A percentile compares a stretch with the other conserved stretches of the same genome.
These are phyloP conservation scores for Linhomoeus sp. DNA, from an alignment of 2,888 invertebrate genomes.

Conservation along the genomic window DNA sequence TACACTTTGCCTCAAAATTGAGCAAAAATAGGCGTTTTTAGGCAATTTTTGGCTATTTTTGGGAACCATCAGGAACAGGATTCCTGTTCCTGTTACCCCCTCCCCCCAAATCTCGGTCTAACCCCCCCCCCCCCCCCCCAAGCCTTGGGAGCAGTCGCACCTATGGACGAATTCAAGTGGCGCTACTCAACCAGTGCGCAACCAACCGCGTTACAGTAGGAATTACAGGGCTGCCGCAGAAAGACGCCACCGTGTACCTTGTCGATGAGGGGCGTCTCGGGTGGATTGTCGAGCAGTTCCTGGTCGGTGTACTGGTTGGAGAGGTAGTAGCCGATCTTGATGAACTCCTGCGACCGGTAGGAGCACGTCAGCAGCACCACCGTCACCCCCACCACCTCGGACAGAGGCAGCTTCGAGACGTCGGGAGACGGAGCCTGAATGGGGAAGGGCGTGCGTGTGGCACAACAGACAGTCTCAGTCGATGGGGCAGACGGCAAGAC, in stretches of 20 bases:
- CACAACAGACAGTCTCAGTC: not conserved
- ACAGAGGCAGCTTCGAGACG: slow-evolving; percentile 72
- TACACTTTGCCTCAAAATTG: no score
- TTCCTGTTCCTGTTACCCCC: no score
- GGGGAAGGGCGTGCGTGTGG: slow-evolving; percentile 77
- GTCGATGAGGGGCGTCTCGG: slow-evolving; percentile 72
- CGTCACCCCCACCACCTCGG: slow-evolving; percentile 92
- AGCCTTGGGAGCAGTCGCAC: no score
- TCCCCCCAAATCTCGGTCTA: no score
- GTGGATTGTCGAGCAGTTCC: slow-evolving; percentile 80
- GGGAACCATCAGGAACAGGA: no score
- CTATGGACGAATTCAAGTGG: no score
- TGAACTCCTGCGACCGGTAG: slow-evolving; percentile 41
- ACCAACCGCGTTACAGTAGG: not conserved
- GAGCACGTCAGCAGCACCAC: slow-evolving; percentile 79
- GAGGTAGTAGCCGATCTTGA: slow-evolving; percentile 92
- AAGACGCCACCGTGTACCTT: slow-evolving; percentile 41
- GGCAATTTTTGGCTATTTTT: no score
- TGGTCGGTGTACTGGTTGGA: slow-evolving; percentile 88
- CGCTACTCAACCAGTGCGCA: no score
- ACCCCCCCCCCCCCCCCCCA: no score
- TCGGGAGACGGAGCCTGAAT: slow-evolving; percentile 90
- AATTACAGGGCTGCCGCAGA: not conserved
- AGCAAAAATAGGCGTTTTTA: no score
- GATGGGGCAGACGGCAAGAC: slow-evolving; percentile 10